Percentiles rank a stretch among this genome's conserved stretches.
phyloP scores from a whole-genome alignment of 2,113 vertebrate species.

The Passer domesticus region DNA sequence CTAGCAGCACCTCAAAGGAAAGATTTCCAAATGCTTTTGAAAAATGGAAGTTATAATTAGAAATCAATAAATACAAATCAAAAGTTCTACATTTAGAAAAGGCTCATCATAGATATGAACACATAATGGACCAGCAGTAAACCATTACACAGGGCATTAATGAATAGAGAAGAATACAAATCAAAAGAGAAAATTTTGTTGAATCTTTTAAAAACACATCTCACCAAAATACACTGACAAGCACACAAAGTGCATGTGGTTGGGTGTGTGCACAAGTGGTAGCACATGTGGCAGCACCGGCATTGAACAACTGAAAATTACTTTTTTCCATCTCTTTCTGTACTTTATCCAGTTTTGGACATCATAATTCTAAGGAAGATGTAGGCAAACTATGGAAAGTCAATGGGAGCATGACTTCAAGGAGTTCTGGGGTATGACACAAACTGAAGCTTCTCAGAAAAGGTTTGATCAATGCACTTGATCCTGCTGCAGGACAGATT shows the following conservation, averaged over 20 bases:
- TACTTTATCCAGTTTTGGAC: neutral
- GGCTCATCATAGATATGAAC: rapidly evolving
- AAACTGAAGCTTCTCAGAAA: neutral
- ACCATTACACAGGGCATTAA: neutral
- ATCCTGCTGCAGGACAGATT: neutral
- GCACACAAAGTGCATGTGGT: neutral
- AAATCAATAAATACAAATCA: neutral
- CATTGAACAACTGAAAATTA: neutral
- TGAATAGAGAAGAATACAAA: neutral
- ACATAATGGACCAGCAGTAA: neutral
- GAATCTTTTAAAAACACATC: neutral
- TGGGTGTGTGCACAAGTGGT: rapidly evolving
- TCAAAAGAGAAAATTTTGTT: neutral
- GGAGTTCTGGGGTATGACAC: neutral
- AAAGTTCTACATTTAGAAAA: neutral
- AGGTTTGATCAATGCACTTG: neutral
- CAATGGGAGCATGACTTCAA: neutral
- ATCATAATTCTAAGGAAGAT: neutral
- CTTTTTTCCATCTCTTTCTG: neutral
- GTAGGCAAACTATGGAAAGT: neutral
- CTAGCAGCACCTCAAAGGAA: neutral
- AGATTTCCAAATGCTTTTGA: neutral
- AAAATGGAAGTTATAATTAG: neutral
- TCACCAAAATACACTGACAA: neutral
- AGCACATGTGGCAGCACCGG: rapidly evolving